phyloP scores from a whole-genome alignment of 2,113 vertebrate species.

The Hemiscyllium ocellatum region DNA sequence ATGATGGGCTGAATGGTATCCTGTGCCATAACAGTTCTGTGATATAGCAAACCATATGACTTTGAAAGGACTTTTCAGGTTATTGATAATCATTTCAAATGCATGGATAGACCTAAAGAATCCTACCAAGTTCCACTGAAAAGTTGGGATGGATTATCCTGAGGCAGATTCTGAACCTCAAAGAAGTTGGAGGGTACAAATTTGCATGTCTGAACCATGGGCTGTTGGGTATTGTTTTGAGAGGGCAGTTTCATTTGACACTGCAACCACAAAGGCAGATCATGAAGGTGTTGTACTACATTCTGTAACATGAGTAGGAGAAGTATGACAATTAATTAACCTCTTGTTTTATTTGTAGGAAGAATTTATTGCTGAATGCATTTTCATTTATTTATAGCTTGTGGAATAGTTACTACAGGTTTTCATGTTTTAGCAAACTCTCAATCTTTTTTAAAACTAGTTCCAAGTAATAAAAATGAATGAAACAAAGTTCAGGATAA shows the following conservation, averaged over 20 bases:
- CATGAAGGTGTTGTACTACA: too few species aligned
- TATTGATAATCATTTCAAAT: neutral
- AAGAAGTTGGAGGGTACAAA: neutral
- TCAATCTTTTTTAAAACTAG: neutral
- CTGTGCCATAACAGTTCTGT: too few species aligned
- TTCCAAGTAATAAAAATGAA: neutral
- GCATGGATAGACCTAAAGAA: neutral
- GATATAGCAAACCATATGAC: too few species aligned
- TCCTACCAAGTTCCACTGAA: neutral
- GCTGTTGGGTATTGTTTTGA: neutral
- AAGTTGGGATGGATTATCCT: neutral
- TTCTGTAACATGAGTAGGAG: neutral
- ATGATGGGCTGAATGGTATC: too few species aligned
- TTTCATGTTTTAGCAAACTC: too few species aligned
- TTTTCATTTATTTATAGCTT: neutral
- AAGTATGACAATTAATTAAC: neutral
- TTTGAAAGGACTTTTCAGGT: neutral
- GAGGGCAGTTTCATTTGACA: neutral
- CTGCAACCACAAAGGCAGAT: too few species aligned
- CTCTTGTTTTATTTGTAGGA: neutral
- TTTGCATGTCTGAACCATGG: neutral
- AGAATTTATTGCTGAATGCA: neutral
- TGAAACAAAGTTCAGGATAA: too few species aligned
- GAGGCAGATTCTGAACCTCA: neutral
- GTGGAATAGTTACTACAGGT: neutral